phyloP scores from a whole-genome alignment of 2,888 invertebrate species.

The Isotomurus palustris region DNA sequence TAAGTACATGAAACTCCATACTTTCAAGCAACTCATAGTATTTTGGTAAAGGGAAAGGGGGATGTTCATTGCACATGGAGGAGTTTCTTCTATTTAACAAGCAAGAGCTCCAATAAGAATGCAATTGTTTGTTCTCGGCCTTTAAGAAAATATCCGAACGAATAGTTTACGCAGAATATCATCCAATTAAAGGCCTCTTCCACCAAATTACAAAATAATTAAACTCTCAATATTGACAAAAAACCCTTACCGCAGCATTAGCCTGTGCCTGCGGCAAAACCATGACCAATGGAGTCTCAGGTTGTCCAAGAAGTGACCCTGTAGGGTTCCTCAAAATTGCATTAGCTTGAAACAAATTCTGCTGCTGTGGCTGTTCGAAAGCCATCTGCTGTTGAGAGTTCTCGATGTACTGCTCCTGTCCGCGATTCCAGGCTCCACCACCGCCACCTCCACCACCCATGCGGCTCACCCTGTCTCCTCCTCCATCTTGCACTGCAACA shows the following conservation, averaged over 20 bases:
- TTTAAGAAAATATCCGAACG: slow-evolving; percentile 32
- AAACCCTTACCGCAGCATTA: slow-evolving; percentile 18
- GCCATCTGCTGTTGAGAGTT: not conserved
- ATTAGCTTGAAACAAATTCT: not conserved
- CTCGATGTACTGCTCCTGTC: not conserved
- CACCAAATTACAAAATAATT: not conserved
- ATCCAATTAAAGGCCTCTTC: slow-evolving; percentile 30
- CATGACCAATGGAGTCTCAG: slow-evolving; percentile 25
- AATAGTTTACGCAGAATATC: slow-evolving; percentile 18
- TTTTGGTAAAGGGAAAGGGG: too few relatives aligned
- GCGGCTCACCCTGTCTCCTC: not conserved
- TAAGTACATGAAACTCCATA: not conserved
- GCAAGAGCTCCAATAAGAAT: slow-evolving; percentile 9
- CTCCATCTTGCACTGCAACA: too few relatives aligned
- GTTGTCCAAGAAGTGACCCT: slow-evolving; percentile 8
- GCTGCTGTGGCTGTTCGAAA: not conserved
- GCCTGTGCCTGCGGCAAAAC: slow-evolving; percentile 27
- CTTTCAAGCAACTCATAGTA: too few relatives aligned
- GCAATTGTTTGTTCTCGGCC: slow-evolving; percentile 28
- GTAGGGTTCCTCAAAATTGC: not conserved
- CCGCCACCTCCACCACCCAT: not conserved
- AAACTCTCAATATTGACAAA: slow-evolving; percentile 2
- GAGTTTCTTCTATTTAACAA: slow-evolving; percentile 5
- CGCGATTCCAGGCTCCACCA: not conserved
- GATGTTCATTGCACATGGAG: slow-evolving; percentile 5